phyloP scores from a whole-genome alignment of 2,888 invertebrate genomes.

The Ophion costatus region DNA sequence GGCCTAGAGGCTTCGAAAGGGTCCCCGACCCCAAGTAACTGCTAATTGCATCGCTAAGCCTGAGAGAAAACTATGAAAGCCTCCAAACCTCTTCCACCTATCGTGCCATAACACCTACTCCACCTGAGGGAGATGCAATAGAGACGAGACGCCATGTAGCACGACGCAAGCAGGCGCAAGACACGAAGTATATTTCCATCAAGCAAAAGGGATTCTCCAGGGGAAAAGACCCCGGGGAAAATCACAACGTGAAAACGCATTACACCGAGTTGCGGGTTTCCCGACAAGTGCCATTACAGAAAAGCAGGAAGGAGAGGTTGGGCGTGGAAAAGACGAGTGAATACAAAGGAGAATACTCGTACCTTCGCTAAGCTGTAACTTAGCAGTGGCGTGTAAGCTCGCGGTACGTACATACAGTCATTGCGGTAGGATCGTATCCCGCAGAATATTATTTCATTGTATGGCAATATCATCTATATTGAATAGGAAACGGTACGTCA shows the following conservation, averaged over 20 bases:
- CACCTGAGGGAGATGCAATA: background rate
- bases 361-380: background rate
- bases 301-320: background rate
- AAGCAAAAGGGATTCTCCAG: slow-evolving; percentile 15
- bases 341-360: slow-evolving; percentile 14
- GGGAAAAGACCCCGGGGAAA: slow-evolving; percentile 6
- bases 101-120: background rate
- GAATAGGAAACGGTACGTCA: background rate
- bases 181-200: background rate
- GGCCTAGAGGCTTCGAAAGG: background rate
- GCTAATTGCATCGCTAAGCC: background rate
- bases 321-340: background rate
- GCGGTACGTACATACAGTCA: background rate
- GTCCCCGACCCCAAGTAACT: background rate
- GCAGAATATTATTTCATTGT: background rate
- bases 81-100: background rate
- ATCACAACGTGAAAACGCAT: slow-evolving; percentile 26
- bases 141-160: slow-evolving; percentile 5
- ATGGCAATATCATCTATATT: background rate
- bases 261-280: slow-evolving; percentile 14
- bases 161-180: background rate
- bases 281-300: slow-evolving; percentile 25
- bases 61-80: background rate
- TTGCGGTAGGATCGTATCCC: background rate
- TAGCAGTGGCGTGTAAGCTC: background rate